Conservation (phyloP, 2,888 invertebrate genomes). For the Congeria kusceri region DNA sequence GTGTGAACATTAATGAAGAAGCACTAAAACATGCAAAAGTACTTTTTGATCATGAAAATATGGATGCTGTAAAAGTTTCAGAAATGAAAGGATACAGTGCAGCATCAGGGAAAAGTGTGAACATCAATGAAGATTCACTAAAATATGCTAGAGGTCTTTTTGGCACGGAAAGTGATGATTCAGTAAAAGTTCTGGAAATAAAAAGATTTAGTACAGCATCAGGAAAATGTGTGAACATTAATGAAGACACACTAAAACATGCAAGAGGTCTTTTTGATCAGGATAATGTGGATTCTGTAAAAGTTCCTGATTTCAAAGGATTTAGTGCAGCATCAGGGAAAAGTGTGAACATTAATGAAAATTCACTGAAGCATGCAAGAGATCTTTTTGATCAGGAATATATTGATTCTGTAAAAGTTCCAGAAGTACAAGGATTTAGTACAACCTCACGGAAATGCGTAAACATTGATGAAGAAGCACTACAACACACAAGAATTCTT, state of each 20-base stretch:
- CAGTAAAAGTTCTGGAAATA: neutral
- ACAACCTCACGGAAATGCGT: conserved; percentile 50
- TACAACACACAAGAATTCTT: conserved; percentile 29
- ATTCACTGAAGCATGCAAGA: conserved; percentile 41
- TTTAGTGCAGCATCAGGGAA: conserved; percentile 68
- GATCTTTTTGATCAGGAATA: conserved; percentile 23
- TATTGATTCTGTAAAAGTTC: neutral
- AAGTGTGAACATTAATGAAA: conserved; percentile 42
- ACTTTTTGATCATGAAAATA: conserved; percentile 20
- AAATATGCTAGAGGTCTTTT: conserved; percentile 27
- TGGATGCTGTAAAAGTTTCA: neutral
- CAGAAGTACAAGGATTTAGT: conserved; percentile 38
- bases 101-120: conserved; percentile 34
- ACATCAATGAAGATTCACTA: conserved; percentile 34
- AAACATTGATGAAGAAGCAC: conserved; percentile 35
- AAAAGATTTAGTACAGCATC: conserved; percentile 66
- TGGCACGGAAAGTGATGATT: neutral
- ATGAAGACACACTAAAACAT: conserved; percentile 37
- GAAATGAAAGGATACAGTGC: conserved; percentile 35
- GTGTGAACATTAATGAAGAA: conserved; percentile 40
- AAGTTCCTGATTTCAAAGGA: neutral
- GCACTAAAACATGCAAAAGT: conserved; percentile 42
- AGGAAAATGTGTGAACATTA: conserved; percentile 55
- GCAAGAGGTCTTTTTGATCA: conserved; percentile 33
- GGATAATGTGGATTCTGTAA: neutral